These are phyloP conservation scores for Ageneiosus marmoratus DNA, from an alignment of 2,113 vertebrate species.

Conservation along the genomic window DNA sequence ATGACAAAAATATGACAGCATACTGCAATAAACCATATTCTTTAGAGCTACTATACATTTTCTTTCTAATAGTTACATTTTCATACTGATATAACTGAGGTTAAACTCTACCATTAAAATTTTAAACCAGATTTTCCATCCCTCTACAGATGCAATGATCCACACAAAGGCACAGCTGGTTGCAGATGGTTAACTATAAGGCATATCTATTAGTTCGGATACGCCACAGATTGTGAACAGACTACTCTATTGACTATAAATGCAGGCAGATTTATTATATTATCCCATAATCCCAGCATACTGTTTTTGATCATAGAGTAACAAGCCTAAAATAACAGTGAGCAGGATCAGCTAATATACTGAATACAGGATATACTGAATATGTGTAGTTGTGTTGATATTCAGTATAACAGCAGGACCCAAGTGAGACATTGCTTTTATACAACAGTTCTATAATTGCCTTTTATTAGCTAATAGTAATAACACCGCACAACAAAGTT, in stretches of 20 bases:
- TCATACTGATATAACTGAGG: background rate
- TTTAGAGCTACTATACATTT: background rate
- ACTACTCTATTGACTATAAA: background rate
- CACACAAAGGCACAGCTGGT: slow-evolving; percentile 1
- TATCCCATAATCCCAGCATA: background rate
- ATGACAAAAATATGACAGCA: too few species aligned
- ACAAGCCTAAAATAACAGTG: background rate
- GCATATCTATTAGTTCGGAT: background rate
- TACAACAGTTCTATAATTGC: too few species aligned
- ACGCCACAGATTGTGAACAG: slow-evolving; percentile 5
- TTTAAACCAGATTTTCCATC: background rate
- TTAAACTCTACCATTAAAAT: background rate
- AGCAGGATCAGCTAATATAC: background rate
- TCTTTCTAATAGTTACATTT: background rate
- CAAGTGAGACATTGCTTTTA: too few species aligned
- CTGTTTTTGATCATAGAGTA: background rate
- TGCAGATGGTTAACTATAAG: background rate
- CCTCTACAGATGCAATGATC: background rate
- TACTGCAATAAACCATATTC: background rate
- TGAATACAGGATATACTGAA: background rate
- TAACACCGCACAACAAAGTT: too few species aligned
- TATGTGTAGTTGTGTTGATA: too few species aligned
- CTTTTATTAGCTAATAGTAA: too few species aligned
- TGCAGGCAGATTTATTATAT: background rate
- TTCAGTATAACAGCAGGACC: too few species aligned